These are phyloP conservation scores for Trichechus manatus DNA, from an alignment of 2,113 vertebrate genomes.

Conservation along the genomic window DNA sequence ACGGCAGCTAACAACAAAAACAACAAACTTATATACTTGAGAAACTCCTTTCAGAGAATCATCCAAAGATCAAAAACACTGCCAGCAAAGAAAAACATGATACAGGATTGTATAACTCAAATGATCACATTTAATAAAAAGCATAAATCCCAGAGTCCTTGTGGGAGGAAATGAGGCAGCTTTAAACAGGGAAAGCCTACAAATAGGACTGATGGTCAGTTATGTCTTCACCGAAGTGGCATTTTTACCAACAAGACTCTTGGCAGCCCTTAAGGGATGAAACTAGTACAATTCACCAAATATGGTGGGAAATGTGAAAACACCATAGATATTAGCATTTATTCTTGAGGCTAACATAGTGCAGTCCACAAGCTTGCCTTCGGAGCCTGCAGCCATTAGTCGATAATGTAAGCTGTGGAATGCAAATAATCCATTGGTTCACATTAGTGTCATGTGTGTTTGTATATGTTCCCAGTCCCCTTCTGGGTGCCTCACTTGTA, in stretches of 20 bases:
- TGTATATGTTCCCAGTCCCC: slow-evolving; percentile 84
- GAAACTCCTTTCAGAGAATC: slow-evolving; percentile 72
- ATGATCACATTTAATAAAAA: slow-evolving; percentile 74
- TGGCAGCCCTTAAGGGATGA: slow-evolving; percentile 85
- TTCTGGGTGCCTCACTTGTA: slow-evolving; percentile 82
- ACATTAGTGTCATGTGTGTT: slow-evolving; percentile 83
- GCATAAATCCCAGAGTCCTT: slow-evolving; percentile 67
- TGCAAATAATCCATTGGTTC: slow-evolving; percentile 88
- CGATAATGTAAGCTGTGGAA: slow-evolving; percentile 88
- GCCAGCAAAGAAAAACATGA: slow-evolving; percentile 70
- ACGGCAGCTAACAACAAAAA: background rate
- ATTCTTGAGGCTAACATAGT: slow-evolving; percentile 88
- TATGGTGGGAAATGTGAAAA: slow-evolving; percentile 90
- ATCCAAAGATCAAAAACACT: slow-evolving; percentile 77
- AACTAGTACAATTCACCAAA: slow-evolving; percentile 87
- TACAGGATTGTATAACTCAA: slow-evolving; percentile 46
- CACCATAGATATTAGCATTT: slow-evolving; percentile 87
- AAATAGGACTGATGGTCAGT: slow-evolving; percentile 81
- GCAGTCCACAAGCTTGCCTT: slow-evolving; percentile 86
- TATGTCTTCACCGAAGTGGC: slow-evolving; percentile 88
- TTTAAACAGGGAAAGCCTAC: slow-evolving; percentile 79
- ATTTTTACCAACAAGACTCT: slow-evolving; percentile 89
- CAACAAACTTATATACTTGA: background rate
- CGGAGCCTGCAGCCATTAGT: slow-evolving; percentile 84
- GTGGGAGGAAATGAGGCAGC: slow-evolving; percentile 67